phyloP scores from a whole-genome alignment of 2,797 vertebrate genomes.

The Esox masquinongy region DNA sequence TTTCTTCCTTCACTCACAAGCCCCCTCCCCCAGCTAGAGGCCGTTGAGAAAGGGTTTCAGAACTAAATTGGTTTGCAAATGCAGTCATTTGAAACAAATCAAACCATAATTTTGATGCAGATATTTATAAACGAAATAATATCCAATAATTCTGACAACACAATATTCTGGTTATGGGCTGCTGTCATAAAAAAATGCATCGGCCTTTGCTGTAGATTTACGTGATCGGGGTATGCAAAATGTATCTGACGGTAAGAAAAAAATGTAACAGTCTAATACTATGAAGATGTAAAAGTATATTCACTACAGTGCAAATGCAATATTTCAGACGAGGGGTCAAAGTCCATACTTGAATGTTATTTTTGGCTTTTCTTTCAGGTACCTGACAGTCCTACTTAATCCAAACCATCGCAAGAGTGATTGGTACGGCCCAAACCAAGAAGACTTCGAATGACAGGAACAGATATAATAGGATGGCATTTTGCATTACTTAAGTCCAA shows the following conservation, averaged over 20 bases:
- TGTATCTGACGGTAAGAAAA: neutral
- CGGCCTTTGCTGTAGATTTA: neutral
- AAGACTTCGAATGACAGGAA: no score
- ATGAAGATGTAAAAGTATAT: no score
- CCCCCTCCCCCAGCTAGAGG: conserved; percentile 27
- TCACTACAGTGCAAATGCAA: no score
- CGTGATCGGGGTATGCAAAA: neutral
- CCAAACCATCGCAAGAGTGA: no score
- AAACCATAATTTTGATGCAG: neutral
- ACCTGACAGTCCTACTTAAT: no score
- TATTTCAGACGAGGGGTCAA: no score
- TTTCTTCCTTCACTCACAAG: conserved; percentile 47
- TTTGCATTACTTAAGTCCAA: no score
- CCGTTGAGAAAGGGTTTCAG: neutral
- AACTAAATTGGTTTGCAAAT: neutral
- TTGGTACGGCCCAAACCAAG: no score
- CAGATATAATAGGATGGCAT: no score
- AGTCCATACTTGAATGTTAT: no score
- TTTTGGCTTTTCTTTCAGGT: no score
- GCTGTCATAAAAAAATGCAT: neutral
- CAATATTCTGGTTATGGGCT: neutral
- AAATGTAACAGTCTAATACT: no score
- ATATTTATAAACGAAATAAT: neutral
- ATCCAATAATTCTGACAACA: neutral
- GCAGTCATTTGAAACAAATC: neutral